Conservation (phyloP, 1,140 invertebrate genomes). For the Eriocheir sinensis region DNA sequence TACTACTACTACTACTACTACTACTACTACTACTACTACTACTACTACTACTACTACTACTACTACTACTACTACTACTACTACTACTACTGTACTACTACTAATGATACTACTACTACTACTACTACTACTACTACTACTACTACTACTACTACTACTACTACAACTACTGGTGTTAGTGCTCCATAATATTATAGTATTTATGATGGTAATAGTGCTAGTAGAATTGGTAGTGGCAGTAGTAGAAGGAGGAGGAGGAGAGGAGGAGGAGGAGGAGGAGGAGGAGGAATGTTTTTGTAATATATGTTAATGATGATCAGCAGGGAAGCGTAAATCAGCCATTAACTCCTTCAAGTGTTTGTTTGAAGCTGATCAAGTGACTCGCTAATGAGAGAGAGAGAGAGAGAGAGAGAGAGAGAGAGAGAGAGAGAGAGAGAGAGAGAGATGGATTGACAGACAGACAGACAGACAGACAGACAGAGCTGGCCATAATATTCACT, state of each 20-base stretch:
- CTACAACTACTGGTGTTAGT: not conserved
- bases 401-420: too few species aligned
- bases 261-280: not conserved
- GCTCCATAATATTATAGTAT: not conserved
- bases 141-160: conserved; percentile 2
- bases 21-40: too few species aligned
- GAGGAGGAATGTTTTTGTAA: not conserved
- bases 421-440: too few species aligned
- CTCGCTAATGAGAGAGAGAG: not conserved
- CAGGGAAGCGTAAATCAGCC: not conserved
- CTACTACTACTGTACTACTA: not conserved
- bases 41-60: not conserved
- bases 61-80: conserved; percentile 16
- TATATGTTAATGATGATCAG: not conserved
- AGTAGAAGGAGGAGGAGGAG: not conserved
- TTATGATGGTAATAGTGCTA: not conserved
- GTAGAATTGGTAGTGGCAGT: not conserved
- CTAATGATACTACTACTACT: not conserved
- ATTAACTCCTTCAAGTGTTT: too few species aligned
- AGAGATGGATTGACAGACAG: not conserved
- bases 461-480: not conserved
- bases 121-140: conserved; percentile 25
- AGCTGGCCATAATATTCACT: too few species aligned
- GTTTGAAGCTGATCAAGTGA: not conserved
- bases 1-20: too few species aligned